A percentile compares a stretch with the other conserved stretches of the same genome.
Evolutionary conservation across 2,113 vertebrate species (phyloP).

Genomic region (Brienomyrus brachyistius): DNA sequence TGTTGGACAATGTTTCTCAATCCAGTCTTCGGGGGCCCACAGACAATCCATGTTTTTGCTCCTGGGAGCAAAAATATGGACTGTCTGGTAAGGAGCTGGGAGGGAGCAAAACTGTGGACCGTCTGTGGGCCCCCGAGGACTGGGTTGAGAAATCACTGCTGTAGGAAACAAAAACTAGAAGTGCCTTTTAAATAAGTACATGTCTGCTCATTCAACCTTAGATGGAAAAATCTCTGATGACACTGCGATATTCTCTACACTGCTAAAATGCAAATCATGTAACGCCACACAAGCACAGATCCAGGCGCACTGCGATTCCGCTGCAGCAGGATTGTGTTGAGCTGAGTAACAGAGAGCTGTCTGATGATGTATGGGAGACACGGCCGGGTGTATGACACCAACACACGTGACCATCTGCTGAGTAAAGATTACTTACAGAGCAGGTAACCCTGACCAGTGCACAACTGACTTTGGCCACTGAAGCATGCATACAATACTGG

Average conservation of each 20-base stretch:
- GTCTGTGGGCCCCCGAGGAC: neutral
- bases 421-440: neutral
- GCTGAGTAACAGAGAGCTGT: neutral
- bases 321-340: neutral
- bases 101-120: neutral
- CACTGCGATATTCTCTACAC: neutral
- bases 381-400: neutral
- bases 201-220: neutral
- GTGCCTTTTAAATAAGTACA: neutral
- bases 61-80: neutral
- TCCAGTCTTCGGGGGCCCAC: neutral
- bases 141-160: neutral
- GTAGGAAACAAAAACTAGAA: neutral
- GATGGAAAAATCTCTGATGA: neutral
- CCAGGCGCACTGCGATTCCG: neutral
- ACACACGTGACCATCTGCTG: neutral
- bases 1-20: neutral
- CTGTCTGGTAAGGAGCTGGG: neutral
- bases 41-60: neutral
- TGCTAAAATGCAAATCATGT: neutral
- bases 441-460: neutral
- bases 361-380: neutral
- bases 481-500: neutral
- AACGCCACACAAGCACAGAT: neutral
- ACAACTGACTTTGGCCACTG: neutral